Percentiles rank a stretch among this genome's conserved stretches.
Conservation (phyloP, 2,888 invertebrate species). For the Spatulosminthurus flaviceps region DNA sequence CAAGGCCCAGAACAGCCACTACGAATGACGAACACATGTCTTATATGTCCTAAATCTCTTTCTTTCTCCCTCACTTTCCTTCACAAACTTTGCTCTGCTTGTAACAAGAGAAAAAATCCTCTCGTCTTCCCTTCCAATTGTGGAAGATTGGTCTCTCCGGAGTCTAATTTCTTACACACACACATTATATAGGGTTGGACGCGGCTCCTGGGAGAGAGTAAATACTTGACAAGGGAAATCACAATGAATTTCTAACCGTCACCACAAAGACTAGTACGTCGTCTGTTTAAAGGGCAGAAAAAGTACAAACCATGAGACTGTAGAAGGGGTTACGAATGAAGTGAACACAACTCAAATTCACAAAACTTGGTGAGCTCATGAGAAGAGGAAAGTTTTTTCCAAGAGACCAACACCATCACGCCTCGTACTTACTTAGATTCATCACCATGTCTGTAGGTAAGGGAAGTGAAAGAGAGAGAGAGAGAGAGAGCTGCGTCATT, state of each 20-base stretch:
- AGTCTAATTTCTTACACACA: not conserved
- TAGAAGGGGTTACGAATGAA: not conserved
- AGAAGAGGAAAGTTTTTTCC: conserved; percentile 5
- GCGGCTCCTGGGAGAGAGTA: not conserved
- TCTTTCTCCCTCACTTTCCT: too few species aligned
- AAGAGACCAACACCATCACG: not conserved
- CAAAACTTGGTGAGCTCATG: conserved; percentile 3
- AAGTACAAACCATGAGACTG: not conserved
- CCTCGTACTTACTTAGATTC: not conserved
- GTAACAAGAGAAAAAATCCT: not conserved
- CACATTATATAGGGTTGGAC: not conserved
- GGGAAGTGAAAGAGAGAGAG: too few species aligned
- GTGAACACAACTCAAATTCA: conserved; percentile 13
- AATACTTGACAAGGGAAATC: not conserved
- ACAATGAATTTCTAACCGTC: not conserved
- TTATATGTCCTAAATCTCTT: not conserved
- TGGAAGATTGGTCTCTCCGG: not conserved
- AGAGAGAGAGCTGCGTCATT: not conserved
- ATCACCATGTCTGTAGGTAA: not conserved
- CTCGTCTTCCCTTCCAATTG: not conserved
- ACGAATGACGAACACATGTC: not conserved
- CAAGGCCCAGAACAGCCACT: not conserved
- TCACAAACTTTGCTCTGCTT: not conserved
- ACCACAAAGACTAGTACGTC: too few species aligned
- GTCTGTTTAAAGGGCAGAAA: not conserved